Evolutionary conservation across 2,888 invertebrate genomes (phyloP).

Genomic region (Argyresthia albistria): DNA sequence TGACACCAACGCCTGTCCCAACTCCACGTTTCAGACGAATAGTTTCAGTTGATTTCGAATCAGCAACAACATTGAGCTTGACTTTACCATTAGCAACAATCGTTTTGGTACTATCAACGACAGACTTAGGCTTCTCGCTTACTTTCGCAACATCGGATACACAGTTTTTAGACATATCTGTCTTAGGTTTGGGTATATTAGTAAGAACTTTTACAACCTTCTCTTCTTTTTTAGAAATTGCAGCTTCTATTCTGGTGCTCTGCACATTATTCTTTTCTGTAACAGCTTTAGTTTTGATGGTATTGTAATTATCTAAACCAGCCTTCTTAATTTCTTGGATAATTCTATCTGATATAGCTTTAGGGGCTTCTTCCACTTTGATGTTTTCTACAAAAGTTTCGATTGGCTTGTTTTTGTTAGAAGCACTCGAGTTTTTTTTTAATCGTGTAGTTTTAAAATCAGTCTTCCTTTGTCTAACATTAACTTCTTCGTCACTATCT

Average conservation of each 20-base stretch:
- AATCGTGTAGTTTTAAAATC: constrained; percentile 60
- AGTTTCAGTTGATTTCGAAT: constrained; percentile 32
- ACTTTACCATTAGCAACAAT: constrained; percentile 22
- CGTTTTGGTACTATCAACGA: constrained; percentile 19
- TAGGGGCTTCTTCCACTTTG: constrained; percentile 44
- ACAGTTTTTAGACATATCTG: not conserved
- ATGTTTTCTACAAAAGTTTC: constrained; percentile 35
- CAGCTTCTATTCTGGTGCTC: constrained; percentile 3
- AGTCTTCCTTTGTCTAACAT: constrained; percentile 54
- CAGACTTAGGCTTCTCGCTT: constrained; percentile 18
- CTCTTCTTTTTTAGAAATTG: constrained; percentile 8
- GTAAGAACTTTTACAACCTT: constrained; percentile 6
- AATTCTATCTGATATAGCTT: constrained; percentile 42
- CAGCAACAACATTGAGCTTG: constrained; percentile 20
- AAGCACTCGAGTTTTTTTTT: constrained; percentile 54
- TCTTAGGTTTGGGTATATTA: constrained; percentile 1
- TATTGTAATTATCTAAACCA: constrained; percentile 29
- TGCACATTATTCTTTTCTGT: constrained; percentile 23
- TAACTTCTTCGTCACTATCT: constrained; percentile 49
- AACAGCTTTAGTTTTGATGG: constrained; percentile 16
- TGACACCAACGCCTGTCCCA: constrained; percentile 85
- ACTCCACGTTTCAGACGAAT: constrained; percentile 49
- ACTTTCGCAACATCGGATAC: constrained; percentile 1
- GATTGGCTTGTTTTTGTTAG: constrained; percentile 47
- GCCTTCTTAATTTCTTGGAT: constrained; percentile 49